A percentile compares a stretch with the other conserved stretches of the same genome.
These are phyloP conservation scores for Glyphotaelius pellucidus DNA, from an alignment of 2,888 invertebrate genomes.

Conservation along the genomic window DNA sequence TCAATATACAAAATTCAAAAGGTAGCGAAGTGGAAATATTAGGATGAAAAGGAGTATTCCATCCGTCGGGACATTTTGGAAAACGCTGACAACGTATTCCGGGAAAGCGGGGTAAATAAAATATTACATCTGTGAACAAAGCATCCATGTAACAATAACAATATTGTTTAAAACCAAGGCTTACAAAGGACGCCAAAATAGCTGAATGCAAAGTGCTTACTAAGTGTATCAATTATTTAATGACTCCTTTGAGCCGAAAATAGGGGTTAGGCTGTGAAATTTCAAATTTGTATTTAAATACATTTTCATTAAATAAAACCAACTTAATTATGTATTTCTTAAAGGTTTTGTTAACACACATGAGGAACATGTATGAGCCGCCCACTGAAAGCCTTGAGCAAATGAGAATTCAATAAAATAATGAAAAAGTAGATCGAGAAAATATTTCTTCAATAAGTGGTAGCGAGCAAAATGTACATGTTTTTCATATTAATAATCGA, in stretches of 20 bases:
- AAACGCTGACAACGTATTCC: constrained; percentile 41
- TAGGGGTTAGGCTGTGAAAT: background rate
- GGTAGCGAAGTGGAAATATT: background rate
- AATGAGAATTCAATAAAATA: background rate
- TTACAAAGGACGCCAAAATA: constrained; percentile 20
- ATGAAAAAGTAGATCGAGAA: background rate
- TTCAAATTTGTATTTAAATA: background rate
- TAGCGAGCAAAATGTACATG: background rate
- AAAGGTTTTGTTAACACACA: background rate
- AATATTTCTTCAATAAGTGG: background rate
- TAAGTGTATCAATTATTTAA: background rate
- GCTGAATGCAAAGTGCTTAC: background rate
- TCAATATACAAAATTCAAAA: constrained; percentile 13
- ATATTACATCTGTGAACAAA: constrained; percentile 47
- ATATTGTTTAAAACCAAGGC: constrained; percentile 34
- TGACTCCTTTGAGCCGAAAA: background rate
- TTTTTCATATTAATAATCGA: background rate
- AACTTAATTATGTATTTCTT: background rate
- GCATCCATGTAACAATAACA: constrained; percentile 43
- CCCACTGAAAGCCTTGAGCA: background rate
- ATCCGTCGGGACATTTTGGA: constrained; percentile 36
- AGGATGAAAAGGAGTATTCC: constrained; percentile 20
- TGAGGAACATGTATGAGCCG: background rate
- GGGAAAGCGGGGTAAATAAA: constrained; percentile 36
- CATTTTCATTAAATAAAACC: background rate